Conservation (phyloP, 2,797 vertebrate species). For the Melanotaenia maccullochi region DNA sequence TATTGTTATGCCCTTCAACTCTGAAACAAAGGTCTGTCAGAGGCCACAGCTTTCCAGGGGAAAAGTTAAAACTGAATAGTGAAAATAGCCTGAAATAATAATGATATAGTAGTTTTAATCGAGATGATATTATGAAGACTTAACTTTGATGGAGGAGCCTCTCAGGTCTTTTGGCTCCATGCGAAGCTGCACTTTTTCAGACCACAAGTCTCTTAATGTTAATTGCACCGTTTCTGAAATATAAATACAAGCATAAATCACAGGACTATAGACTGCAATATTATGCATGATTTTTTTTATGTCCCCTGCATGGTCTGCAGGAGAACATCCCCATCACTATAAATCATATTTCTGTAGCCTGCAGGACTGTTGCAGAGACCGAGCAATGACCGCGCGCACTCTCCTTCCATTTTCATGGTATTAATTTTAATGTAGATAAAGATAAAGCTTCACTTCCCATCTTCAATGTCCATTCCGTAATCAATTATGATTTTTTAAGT, state of each 20-base stretch:
- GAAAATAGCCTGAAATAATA: constrained; percentile 11
- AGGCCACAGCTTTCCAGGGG: background rate
- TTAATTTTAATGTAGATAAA: constrained; percentile 73
- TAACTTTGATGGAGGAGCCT: constrained; percentile 43
- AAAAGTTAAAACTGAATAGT: constrained; percentile 8
- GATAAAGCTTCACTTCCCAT: constrained; percentile 39
- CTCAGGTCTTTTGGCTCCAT: constrained; percentile 38
- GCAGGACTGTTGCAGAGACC: constrained; percentile 61
- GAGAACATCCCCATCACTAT: constrained; percentile 77
- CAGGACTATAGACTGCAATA: constrained; percentile 71
- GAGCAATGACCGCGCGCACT: constrained; percentile 81
- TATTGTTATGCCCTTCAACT: constrained; percentile 70
- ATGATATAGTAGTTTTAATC: constrained; percentile 32
- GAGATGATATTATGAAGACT: constrained; percentile 15
- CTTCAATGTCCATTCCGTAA: constrained; percentile 47
- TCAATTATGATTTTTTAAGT: constrained; percentile 56
- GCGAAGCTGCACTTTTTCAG: constrained; percentile 70
- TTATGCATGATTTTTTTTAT: constrained; percentile 83
- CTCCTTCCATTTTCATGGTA: constrained; percentile 79
- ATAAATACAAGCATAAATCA: constrained; percentile 85
- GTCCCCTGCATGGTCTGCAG: constrained; percentile 79
- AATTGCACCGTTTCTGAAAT: constrained; percentile 83
- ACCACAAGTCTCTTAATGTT: constrained; percentile 77
- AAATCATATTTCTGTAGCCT: constrained; percentile 84
- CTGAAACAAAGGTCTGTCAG: constrained; percentile 36